A percentile compares a stretch with the other conserved stretches of the same genome.
These are phyloP conservation scores for Heliopora coerulea DNA, from an alignment of 92 coral and sea anemone species.

Conservation along the genomic window DNA sequence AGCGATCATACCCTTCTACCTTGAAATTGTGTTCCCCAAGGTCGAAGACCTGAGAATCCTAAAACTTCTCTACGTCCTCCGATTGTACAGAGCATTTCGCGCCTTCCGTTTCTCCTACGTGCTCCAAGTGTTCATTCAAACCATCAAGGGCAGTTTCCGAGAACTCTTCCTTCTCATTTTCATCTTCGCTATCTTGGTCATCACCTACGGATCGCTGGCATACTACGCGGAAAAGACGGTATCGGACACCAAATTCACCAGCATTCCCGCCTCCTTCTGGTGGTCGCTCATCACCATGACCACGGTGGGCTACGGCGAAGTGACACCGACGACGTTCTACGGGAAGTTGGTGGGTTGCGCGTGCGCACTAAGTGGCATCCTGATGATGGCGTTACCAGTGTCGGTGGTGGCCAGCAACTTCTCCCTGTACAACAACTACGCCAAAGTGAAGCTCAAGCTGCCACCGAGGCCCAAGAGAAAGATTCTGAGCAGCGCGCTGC, in stretches of 20 bases:
- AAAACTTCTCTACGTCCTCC: slow-evolving; percentile 81
- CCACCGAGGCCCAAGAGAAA: slow-evolving; percentile 81
- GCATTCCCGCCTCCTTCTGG: slow-evolving; percentile 96
- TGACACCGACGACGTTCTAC: slow-evolving; percentile 79
- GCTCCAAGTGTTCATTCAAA: slow-evolving; percentile 96
- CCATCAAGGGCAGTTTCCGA: slow-evolving; percentile 89
- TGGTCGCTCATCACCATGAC: slow-evolving; percentile 99
- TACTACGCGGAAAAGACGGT: slow-evolving; percentile 81
- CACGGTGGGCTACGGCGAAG: slow-evolving; percentile 97
- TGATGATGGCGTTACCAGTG: slow-evolving; percentile 98
- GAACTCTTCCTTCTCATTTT: slow-evolving; percentile 89
- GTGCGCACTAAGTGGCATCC: slow-evolving; percentile 92
- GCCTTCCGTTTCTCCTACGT: slow-evolving; percentile 95
- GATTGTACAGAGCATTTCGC: slow-evolving; percentile 88
- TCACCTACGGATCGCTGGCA: slow-evolving; percentile 88
- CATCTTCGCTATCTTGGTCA: slow-evolving; percentile 74
- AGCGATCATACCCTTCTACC: slow-evolving; percentile 87
- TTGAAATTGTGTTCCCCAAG: slow-evolving; percentile 65
- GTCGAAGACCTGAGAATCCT: slow-evolving; percentile 65
- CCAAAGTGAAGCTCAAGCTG: slow-evolving; percentile 91
- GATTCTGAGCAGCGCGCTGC: slow-evolving; percentile 79
- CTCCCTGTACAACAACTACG: slow-evolving; percentile 89
- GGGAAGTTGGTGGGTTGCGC: slow-evolving; percentile 90
- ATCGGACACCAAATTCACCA: slow-evolving; percentile 62
- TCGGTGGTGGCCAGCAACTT: slow-evolving; percentile 99